These are phyloP conservation scores for Erethizon dorsatum DNA, from an alignment of 2,797 vertebrate species.

Conservation along the genomic window DNA sequence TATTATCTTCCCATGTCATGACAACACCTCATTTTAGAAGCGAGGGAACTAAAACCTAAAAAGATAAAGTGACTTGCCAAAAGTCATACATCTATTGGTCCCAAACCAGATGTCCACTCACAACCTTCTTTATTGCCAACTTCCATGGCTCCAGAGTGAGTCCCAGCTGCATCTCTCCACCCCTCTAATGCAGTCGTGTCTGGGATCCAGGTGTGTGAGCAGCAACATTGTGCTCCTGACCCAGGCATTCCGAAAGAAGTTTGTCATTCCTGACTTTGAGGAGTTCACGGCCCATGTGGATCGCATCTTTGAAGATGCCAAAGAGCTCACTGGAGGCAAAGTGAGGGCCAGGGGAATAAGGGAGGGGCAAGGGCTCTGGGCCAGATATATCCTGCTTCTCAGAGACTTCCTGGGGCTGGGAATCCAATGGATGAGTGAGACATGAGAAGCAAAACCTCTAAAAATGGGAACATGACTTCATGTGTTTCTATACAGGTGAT, in stretches of 20 bases:
- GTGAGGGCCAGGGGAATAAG: slow-evolving; percentile 82
- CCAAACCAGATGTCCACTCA: slow-evolving; percentile 10
- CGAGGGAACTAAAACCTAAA: slow-evolving; percentile 45
- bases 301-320: slow-evolving; percentile 91
- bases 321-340: slow-evolving; percentile 90
- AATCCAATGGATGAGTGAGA: slow-evolving; percentile 2
- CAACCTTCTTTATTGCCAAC: slow-evolving; percentile 15
- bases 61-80: slow-evolving; percentile 31
- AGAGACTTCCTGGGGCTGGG: slow-evolving; percentile 45
- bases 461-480: slow-evolving; percentile 43
- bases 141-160: slow-evolving; percentile 59
- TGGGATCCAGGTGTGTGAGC: slow-evolving; percentile 92
- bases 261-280: slow-evolving; percentile 95
- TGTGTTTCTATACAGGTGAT: slow-evolving; percentile 40
- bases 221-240: slow-evolving; percentile 94
- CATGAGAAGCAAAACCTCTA: slow-evolving; percentile 43
- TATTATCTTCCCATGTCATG: slow-evolving; percentile 42
- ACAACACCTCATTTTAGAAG: slow-evolving; percentile 24
- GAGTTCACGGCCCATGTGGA: slow-evolving; percentile 92
- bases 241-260: slow-evolving; percentile 94
- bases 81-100: slow-evolving; percentile 44
- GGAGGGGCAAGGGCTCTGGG: slow-evolving; percentile 62
- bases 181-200: slow-evolving; percentile 71
- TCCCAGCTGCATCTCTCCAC: slow-evolving; percentile 55
- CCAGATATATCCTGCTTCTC: slow-evolving; percentile 30